Evolutionary conservation across 1,140 invertebrate genomes (phyloP).

Genomic region (Cotesia vestalis): DNA sequence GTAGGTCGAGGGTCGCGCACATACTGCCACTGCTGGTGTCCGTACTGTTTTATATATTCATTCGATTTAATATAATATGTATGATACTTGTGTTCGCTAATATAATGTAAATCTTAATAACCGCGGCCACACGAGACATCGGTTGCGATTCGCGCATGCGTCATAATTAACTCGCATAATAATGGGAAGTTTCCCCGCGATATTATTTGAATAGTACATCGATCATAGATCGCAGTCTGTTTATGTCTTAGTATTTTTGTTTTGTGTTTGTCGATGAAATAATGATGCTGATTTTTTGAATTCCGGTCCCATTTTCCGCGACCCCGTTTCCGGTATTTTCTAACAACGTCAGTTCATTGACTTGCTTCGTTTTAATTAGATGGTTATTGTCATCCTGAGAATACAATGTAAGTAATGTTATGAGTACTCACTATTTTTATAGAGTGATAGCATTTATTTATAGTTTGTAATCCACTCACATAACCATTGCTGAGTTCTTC

Average conservation of each 20-base stretch:
- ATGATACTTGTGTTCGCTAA: too few species aligned
- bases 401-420: too few species aligned
- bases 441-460: neutral
- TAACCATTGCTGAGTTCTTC: conserved; percentile 95
- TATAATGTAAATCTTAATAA: too few species aligned
- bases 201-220: too few species aligned
- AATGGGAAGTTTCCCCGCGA: neutral
- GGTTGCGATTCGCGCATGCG: conserved; percentile 35
- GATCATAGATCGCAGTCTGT: too few species aligned
- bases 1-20: conserved; percentile 43
- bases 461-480: conserved; percentile 75
- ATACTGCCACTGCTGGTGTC: conserved; percentile 44
- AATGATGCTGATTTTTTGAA: neutral
- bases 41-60: conserved; percentile 17
- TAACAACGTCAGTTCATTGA: neutral
- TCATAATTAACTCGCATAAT: conserved; percentile 5
- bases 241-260: neutral
- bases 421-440: too few species aligned
- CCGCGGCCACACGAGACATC: conserved; percentile 8
- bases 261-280: neutral
- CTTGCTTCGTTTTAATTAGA: neutral
- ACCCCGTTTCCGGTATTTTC: conserved; percentile 16
- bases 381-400: neutral
- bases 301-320: neutral
- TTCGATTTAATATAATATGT: too few species aligned